Base-by-base conservation (phyloP, 2,113 vertebrate species). In the Arenaria interpres region DNA sequence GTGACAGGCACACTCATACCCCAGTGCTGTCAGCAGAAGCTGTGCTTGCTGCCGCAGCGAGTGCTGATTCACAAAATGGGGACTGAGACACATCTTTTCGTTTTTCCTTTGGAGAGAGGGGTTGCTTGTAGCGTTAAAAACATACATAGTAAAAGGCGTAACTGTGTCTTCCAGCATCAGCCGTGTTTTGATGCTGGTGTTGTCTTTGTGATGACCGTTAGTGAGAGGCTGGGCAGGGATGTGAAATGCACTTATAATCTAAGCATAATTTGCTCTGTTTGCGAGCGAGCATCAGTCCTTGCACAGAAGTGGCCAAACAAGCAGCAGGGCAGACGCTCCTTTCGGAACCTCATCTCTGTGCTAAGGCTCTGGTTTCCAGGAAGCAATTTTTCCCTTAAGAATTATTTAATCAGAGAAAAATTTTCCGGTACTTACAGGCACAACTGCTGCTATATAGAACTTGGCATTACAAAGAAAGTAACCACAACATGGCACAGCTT, bases 381-480 rank as follows among this genome's bases (percentile, higher is more conserved):
- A 96, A 97, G 97, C 88, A 95, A 85, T 93, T 94, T 92, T 89
- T 85, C 92, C 94, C 94, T 95, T 84, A 94, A 95, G 96, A 96
- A 94, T 96, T 95, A 97, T 94, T 96, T 94, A 96, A 96, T 96
- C 93, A 96, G 91, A 72, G 91, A 75, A 94, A 93, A 95, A 95
- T 94, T 91, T 97, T 96, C 89, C 74, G 78, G 91, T 96, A 82
- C 77, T 96, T 94, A 78, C 54, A 94, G 84, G 71, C 64, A 85
- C 85, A 87, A 96, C 84, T 89, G 93, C 94, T 85, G 91, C 71
- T 82, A 5, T 88, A 92, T 76, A 82, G 94, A 89, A 76, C 32
- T 93, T 76, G 83, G 90, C 57, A 41, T 92, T 54, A 25, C 62
- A 77, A 50, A 68, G 73, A 51, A 88, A 93, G 80, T 37, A 89